Base-by-base conservation (phyloP, 2,797 vertebrate species). In the Rhyacichthys aspro region DNA sequence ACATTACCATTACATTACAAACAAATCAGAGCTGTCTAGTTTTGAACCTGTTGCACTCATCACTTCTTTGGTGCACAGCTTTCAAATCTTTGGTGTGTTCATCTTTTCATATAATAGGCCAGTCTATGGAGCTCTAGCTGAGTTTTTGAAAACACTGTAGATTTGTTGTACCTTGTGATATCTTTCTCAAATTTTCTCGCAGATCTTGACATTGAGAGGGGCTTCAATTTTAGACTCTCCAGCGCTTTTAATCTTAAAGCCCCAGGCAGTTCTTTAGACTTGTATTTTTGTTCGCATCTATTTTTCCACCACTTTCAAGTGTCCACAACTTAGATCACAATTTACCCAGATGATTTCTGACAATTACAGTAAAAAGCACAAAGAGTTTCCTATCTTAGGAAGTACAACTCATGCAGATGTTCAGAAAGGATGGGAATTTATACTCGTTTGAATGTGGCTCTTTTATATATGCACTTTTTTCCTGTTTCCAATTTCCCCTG, bases 311-410 rank as follows among this genome's bases (percentile, higher is more conserved):
- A 6, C 23, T 28, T 28, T 28, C 23, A 28, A 28, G 23, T 28
- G 7, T 28, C 23, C 16, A 53, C 50, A n/a, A 39, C 50, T 39
- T 53, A 39, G 50, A 53, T 53, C 50, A 53, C 37, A 39, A 14
- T 53, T 53, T 53, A 53, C 50, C 37, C 36, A 33, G 15, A 11
- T 17, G 17, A 38, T 50, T 53, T 41, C 36, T 10, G 37, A 53
- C 37, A 19, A 53, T 53, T 53, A 23, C 36, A 39, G 37, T 17
- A 39, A 9, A 53, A 53, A 53, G 50, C 11, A 53, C 50, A 53
- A 53, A 53, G 37, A 41, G 50, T 11, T 37, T 52, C 12, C 34
- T 3, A 33, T 1, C 11, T 34, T n/a, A n/a, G 36, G 48, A 19
- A 52, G 23, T 28, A 28, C 4, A 28, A 28, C 23, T 28, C 2